phyloP scores from a whole-genome alignment of 2,797 vertebrate genomes.

The Emydoidea blandingii region DNA sequence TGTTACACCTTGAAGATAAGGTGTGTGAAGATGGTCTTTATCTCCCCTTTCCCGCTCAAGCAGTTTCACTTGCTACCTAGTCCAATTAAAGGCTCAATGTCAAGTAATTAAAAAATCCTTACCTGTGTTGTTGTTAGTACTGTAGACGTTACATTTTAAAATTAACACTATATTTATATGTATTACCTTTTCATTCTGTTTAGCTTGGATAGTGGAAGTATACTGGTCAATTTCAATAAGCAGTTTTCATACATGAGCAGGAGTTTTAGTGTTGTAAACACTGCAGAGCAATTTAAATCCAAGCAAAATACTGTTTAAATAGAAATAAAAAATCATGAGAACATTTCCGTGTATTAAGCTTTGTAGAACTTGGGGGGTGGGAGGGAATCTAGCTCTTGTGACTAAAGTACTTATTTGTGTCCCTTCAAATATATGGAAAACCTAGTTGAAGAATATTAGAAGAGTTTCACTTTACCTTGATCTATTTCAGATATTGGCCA shows the following conservation, averaged over 20 bases:
- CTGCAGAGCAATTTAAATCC: background rate
- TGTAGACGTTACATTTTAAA: background rate
- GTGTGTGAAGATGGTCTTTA: background rate
- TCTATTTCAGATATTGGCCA: background rate
- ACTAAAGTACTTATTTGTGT: background rate
- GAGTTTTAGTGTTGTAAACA: background rate
- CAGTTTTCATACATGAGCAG: background rate
- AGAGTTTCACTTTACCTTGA: background rate
- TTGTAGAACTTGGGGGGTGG: background rate
- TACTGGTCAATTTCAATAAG: background rate
- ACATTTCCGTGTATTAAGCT: background rate
- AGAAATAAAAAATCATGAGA: background rate
- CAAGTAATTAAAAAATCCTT: background rate
- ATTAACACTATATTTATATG: background rate
- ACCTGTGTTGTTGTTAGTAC: background rate
- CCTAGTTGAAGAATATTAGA: background rate
- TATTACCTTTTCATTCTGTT: background rate
- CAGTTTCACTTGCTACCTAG: background rate
- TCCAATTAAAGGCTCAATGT: background rate
- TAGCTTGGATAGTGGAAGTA: background rate
- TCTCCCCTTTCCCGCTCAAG: accelerated
- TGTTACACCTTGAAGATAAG: background rate
- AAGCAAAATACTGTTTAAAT: background rate
- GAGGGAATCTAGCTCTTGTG: background rate
- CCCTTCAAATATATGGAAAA: background rate